Evolutionary conservation across 2,113 vertebrate species (phyloP), one percentile per base, ranked within the genome.

Genomic region (Neogobius melanostomus): DNA sequence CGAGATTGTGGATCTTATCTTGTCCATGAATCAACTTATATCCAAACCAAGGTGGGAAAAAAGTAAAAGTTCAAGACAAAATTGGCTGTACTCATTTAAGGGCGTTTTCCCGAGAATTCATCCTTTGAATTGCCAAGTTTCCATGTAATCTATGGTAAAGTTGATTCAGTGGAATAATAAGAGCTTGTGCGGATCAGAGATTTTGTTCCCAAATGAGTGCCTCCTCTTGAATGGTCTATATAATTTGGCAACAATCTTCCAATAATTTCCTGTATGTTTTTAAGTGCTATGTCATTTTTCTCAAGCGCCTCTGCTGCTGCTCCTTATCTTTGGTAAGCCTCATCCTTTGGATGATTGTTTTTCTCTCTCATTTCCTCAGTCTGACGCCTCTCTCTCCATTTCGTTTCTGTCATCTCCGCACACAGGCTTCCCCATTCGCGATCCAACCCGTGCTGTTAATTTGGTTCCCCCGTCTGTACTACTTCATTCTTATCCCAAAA

Each of bases 401-500:
- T 28, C 11, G 49, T 21, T 48, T 8, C n/a, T 15, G 64, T n/a
- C 16, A 75, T 62, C 68, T 42, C 57, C 12, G 11, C 21, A 6
- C 17, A 12, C 4, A 15, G 42, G 0, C 7, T 44, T 61, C 44
- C 42, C 57, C 57, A 44, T 61, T 61, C 12, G 8, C 42, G 14
- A 61, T 44, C 42, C 42, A 44, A 15, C 57, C 57, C 36, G 7
- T 61, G 2, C 57, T 61, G 36, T 44, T 44, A 61, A 61, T 61
- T 61, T 57, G 28, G 21, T 57, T 42, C 11, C 21, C 21, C 17
- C 2, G 17, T 11, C 50, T 7, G 54, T 21, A 11, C 53, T 42
- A 14, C 28, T 59, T 59, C 28, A 36, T 36, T 36, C 56, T 59
- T 59, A 59, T 59, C 56, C 56, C 3, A 42, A 59, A 59, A 59